Evolutionary conservation across 1,140 invertebrate species (phyloP), one percentile per base, ranked within the genome.

Genomic region (Drosophila parvula): DNA sequence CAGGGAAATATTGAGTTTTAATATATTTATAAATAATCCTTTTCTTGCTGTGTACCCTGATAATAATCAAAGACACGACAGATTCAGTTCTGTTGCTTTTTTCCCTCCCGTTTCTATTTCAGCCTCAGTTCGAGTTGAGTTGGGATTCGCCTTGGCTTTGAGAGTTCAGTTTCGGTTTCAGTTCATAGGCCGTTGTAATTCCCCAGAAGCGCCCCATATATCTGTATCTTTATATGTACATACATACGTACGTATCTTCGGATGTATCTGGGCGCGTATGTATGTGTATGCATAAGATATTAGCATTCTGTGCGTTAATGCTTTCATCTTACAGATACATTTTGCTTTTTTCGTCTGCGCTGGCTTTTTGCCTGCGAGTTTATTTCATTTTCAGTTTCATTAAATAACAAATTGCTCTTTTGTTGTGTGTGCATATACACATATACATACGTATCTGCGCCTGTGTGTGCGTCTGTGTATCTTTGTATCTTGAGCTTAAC

Each of bases 341-440:
- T 75, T 38, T 43, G 22, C 63, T 30, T 63, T 53, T 55, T 40
- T 55, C 48, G 59, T 34, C 27, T 56, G 50, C 16, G 4, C 36
- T 41, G 43, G 68, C 68, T 58, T 70, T 69, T 70, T 71, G 68
- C 65, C 65, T 71, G 51, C 53, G 65, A 71, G 65, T 71, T 71
- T 71, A 71, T 71, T 78, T 78, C 74, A 73, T 78, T 78, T 78
- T 78, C 76, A 78, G 76, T 78, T 78, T 78, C 76, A 78, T 78
- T 78, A 78, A 78, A 78, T 78, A 78, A 78, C 76, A 78, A 78
- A 78, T 78, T 78, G 76, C 74, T 78, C 76, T 78, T 78, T 78
- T 78, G 74, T 78, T 71, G 60, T 78, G 55, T 78, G 51, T 57
- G 41, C 18, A 22, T 22, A 22, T 22, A 22, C 3, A 22, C 22